Conservation (phyloP, 2,113 vertebrate genomes). For the Casuarius casuarius region DNA sequence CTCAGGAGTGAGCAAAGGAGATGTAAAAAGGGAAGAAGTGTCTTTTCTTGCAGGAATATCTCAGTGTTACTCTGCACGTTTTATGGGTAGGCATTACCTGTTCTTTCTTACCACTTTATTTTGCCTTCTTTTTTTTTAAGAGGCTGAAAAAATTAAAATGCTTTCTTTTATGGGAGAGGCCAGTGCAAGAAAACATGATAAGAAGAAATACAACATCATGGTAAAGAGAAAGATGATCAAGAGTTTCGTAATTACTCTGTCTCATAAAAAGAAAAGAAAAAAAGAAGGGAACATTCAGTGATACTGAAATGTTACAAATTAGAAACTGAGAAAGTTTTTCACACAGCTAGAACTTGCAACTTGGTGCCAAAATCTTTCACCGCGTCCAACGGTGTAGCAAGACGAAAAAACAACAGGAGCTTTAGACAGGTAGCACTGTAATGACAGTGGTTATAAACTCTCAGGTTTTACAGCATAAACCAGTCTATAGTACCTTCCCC, state of each 20-base stretch:
- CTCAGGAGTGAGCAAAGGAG: not conserved
- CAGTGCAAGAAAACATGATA: not conserved
- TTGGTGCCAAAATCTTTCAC: not conserved
- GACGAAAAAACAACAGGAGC: not conserved
- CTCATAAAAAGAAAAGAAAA: not conserved
- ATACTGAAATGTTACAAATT: not conserved
- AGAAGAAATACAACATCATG: not conserved
- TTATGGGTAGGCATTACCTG: not conserved
- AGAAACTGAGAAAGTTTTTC: constrained; percentile 32
- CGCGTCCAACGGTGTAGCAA: not conserved
- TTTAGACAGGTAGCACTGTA: not conserved
- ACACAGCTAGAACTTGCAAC: not conserved
- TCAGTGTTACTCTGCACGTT: not conserved
- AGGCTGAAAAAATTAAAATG: not conserved
- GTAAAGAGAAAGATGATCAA: not conserved
- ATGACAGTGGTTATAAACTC: rapidly evolving
- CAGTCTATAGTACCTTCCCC: not conserved
- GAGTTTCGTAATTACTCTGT: not conserved
- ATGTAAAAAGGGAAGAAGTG: not conserved
- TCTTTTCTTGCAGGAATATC: not conserved
- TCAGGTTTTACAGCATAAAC: not conserved
- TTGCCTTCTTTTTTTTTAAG: not conserved
- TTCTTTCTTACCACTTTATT: not conserved
- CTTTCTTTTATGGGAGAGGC: not conserved
- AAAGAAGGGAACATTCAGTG: not conserved